Evolutionary conservation across 2,888 invertebrate species (phyloP).

Genomic region (Copidosoma aretas): DNA sequence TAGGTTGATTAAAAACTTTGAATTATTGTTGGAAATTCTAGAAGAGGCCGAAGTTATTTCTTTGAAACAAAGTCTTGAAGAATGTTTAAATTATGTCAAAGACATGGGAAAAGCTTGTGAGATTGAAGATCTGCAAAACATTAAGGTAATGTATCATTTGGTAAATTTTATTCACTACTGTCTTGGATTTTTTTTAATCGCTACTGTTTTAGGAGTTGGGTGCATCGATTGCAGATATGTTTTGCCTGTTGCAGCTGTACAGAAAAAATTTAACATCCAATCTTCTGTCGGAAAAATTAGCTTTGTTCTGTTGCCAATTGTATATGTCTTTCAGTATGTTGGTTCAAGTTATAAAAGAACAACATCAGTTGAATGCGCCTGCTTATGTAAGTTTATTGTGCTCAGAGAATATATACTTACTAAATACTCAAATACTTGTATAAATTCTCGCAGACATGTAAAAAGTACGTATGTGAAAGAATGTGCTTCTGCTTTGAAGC

Average conservation of each 20-base stretch:
- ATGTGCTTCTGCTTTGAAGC: constrained; percentile 56
- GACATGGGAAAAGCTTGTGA: constrained; percentile 57
- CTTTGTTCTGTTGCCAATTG: constrained; percentile 55
- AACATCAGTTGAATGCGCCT: constrained; percentile 53
- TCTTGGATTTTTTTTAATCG: not conserved
- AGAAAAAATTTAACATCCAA: constrained; percentile 52
- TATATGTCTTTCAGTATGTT: constrained; percentile 54
- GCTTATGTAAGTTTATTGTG: constrained; percentile 51
- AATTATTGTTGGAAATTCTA: constrained; percentile 47
- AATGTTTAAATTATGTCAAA: constrained; percentile 53
- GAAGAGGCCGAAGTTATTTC: constrained; percentile 54
- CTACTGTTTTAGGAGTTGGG: constrained; percentile 55
- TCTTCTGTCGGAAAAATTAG: constrained; percentile 51
- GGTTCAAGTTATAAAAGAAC: constrained; percentile 54
- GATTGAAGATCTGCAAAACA: constrained; percentile 58
- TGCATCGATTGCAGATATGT: constrained; percentile 52
- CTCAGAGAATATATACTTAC: constrained; percentile 5
- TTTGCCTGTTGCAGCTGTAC: constrained; percentile 52
- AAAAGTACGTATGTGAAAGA: constrained; percentile 57
- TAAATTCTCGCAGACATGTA: constrained; percentile 49
- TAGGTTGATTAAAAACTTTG: constrained; percentile 48
- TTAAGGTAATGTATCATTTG: constrained; percentile 48
- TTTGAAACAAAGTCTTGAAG: constrained; percentile 54
- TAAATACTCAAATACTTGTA: not conserved
- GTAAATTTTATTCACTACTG: not conserved